Evolutionary conservation across 1,140 invertebrate species (phyloP).

Genomic region (Akabosia matsudoensis): DNA sequence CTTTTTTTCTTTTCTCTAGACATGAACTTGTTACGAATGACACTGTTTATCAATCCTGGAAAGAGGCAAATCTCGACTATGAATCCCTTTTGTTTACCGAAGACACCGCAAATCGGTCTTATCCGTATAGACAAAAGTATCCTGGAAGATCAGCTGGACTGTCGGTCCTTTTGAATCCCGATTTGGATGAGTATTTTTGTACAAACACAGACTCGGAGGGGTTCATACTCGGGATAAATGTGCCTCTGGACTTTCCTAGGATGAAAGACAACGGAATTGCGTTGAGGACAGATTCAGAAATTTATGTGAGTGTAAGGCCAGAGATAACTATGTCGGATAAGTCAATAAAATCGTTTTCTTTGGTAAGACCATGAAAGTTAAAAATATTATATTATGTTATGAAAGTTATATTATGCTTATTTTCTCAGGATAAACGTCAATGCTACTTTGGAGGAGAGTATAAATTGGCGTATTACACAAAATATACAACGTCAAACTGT

Average conservation of each 20-base stretch:
- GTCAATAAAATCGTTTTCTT: not conserved
- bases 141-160: constrained; percentile 6
- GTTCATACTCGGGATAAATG: not conserved
- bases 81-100: not conserved
- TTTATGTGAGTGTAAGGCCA: constrained; percentile 32
- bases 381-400: not conserved
- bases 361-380: not conserved
- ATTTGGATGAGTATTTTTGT: constrained; percentile 35
- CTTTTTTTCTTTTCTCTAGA: not conserved
- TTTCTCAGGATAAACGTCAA: not conserved
- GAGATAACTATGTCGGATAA: constrained; percentile 40
- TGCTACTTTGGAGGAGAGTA: not conserved
- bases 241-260: not conserved
- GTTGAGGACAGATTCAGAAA: constrained; percentile 33
- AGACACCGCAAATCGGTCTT: not conserved
- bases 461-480: not conserved
- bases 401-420: not conserved
- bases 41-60: not conserved
- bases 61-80: not conserved
- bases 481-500: not conserved
- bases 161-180: constrained; percentile 49
- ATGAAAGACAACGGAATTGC: constrained; percentile 39
- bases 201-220: not conserved
- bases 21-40: not conserved
- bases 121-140: not conserved